Evolutionary conservation across 2,113 vertebrate genomes (phyloP).

Genomic region (Oriolus oriolus): DNA sequence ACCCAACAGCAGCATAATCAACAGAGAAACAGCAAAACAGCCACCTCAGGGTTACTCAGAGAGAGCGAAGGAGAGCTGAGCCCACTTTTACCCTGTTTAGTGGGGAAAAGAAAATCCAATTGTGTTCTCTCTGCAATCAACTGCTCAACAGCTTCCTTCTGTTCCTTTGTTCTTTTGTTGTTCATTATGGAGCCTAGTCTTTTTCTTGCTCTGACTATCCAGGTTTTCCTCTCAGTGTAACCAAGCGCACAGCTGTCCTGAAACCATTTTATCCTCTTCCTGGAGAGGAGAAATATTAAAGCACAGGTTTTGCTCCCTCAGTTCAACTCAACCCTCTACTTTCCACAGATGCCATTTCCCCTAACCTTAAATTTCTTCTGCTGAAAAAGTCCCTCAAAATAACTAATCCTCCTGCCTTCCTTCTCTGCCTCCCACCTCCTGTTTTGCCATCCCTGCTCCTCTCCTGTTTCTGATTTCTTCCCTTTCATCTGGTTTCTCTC

Average conservation of each 20-base stretch:
- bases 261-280: background rate
- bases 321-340: background rate
- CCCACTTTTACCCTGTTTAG: background rate
- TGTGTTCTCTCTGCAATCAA: background rate
- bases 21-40: background rate
- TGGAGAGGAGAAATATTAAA: background rate
- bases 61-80: background rate
- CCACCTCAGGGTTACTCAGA: background rate
- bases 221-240: background rate
- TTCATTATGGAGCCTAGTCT: background rate
- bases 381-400: background rate
- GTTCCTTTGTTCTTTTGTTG: background rate
- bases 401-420: background rate
- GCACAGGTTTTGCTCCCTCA: background rate
- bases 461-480: background rate
- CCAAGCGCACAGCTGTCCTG: background rate
- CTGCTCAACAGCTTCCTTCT: background rate
- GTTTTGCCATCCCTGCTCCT: background rate
- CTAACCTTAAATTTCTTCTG: background rate
- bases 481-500: background rate
- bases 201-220: background rate
- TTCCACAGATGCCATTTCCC: background rate
- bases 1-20: background rate
- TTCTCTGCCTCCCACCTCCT: background rate
- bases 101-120: background rate